Evolutionary conservation across 2,797 vertebrate genomes (phyloP).

Genomic region (Acipenser transmontanus): DNA sequence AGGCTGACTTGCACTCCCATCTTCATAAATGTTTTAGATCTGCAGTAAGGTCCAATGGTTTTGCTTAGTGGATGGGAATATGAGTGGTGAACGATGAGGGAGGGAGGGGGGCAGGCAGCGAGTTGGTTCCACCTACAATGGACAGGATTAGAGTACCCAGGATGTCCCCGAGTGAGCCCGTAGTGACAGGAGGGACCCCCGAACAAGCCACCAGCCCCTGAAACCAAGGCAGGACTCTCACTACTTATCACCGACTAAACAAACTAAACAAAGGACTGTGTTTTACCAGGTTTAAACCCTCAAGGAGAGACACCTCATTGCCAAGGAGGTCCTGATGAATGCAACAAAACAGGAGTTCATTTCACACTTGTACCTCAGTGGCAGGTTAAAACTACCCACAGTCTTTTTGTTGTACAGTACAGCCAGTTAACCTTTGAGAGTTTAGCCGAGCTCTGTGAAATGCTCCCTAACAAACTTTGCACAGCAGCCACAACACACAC

Average conservation of each 20-base stretch:
- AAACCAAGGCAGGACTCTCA: conserved; percentile 47
- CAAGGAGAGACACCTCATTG: conserved; percentile 43
- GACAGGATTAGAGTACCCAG: conserved; percentile 64
- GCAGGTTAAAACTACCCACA: too few species aligned
- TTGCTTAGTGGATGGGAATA: conserved; percentile 8
- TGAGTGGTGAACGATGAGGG: conserved; percentile 11
- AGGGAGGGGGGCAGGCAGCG: conserved; percentile 28
- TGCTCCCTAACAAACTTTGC: too few species aligned
- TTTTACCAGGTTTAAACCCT: conserved; percentile 54
- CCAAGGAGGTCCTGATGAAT: conserved; percentile 44
- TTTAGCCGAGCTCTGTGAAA: too few species aligned
- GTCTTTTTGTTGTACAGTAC: too few species aligned
- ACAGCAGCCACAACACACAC: too few species aligned
- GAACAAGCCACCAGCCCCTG: conserved; percentile 48
- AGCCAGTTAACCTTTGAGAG: too few species aligned
- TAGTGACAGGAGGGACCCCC: conserved; percentile 54
- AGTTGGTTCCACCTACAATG: conserved; percentile 64
- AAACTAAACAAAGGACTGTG: conserved; percentile 12
- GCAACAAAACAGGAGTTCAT: too few species aligned
- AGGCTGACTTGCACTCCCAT: too few species aligned
- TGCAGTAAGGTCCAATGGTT: too few species aligned
- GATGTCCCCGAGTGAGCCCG: conserved; percentile 58
- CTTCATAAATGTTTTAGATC: too few species aligned
- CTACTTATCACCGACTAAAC: conserved; percentile 21
- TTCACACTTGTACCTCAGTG: too few species aligned